phyloP scores from a whole-genome alignment of 1,140 invertebrate genomes.

The Luehdorfia chinensis region DNA sequence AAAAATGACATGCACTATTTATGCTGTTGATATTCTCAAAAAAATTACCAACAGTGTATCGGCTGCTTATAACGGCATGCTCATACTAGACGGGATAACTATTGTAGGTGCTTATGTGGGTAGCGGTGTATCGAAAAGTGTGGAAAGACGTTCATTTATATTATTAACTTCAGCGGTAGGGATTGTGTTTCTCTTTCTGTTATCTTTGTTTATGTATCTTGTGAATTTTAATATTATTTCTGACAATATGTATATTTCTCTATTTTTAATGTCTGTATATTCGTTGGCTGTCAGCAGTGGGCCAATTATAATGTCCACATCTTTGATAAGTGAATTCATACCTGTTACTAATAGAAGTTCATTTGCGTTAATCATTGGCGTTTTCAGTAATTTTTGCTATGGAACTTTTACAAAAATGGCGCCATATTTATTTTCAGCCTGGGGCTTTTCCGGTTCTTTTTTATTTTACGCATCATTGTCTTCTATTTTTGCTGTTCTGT shows the following conservation, averaged over 20 bases:
- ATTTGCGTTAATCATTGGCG: slow-evolving; percentile 4
- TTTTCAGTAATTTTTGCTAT: slow-evolving; percentile 1
- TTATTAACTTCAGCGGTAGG: neutral
- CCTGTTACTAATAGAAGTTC: slow-evolving; percentile 2
- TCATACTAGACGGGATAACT: slow-evolving; percentile 21
- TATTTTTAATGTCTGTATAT: neutral
- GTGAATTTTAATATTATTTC: neutral
- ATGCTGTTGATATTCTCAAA: slow-evolving; percentile 23
- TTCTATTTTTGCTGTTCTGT: neutral
- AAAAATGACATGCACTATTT: slow-evolving; percentile 22
- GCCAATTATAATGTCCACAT: slow-evolving; percentile 11
- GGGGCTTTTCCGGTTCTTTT: slow-evolving; percentile 2
- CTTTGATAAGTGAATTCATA: slow-evolving; percentile 11
- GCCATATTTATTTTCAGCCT: slow-evolving; percentile 1
- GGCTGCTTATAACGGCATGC: slow-evolving; percentile 18
- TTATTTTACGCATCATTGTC: neutral
- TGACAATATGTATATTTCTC: neutral
- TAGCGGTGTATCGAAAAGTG: slow-evolving; percentile 16
- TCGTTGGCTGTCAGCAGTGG: slow-evolving; percentile 12
- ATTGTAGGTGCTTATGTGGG: slow-evolving; percentile 20
- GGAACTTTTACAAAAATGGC: slow-evolving; percentile 4
- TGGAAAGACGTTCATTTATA: slow-evolving; percentile 19
- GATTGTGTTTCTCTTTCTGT: slow-evolving; percentile 6
- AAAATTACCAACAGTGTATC: slow-evolving; percentile 14
- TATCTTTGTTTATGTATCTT: slow-evolving; percentile 8